Base-by-base conservation (phyloP, 2,113 vertebrate species). In the Mionectes macconnelli region DNA sequence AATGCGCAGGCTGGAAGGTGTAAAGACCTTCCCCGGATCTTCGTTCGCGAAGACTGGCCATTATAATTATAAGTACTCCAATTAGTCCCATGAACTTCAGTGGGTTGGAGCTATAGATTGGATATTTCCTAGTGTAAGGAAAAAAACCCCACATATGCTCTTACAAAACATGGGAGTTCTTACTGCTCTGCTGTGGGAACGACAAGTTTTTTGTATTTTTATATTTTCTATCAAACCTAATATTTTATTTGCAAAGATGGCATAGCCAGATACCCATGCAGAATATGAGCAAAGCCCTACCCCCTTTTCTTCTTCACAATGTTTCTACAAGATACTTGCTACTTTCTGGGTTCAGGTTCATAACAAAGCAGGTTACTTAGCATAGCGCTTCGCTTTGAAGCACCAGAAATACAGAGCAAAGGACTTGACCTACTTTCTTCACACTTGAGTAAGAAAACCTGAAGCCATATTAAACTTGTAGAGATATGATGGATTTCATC, bases 401-500 rank as follows among this genome's bases (percentile, higher is more conserved):
- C 33, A 55, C 57, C n/a, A 66, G 40, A 59, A 30, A 3, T 47
- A 82, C 27, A 64, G 14, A 76, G 33, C 30, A 78, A 94, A 90
- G 73, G 83, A 91, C 21, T 1, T 59, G 37, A 53, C 10, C 31
- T 28, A 30, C 49, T 39, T 9, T 28, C 57, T 90, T 62, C 79
- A 66, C 8, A 57, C 21, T 27, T 42, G 30, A 91, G 96, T 97
- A 78, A 97, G 95, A 67, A 85, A 84, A 89, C 25, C 27, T 74
- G 76, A 81, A 87, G 72, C 12, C 6, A 4, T 37, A 35, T 4
- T 53, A 49, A 86, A 49, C 24, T 39, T 86, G 25, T 52, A 33
- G 63, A 86, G 85, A 68, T 49, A 20, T 5, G 15, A 35, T 39
- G 66, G 13, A 28, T 44, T 62, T 69, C 30, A 33, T 59, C 19